These are phyloP conservation scores for Phlogophora meticulosa DNA, from an alignment of 2,888 invertebrate species.

Conservation along the genomic window DNA sequence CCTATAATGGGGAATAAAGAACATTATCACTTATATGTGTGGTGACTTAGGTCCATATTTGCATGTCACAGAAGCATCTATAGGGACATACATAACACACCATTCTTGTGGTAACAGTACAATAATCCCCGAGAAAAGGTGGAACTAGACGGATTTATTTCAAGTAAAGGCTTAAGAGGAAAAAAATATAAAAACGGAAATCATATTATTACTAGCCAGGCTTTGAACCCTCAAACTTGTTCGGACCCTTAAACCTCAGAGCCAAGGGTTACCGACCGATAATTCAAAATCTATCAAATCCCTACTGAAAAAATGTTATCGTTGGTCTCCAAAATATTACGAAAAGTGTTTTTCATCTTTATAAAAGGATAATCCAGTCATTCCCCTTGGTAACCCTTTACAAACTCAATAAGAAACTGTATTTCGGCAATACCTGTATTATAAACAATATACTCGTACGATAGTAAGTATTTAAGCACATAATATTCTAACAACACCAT, in stretches of 20 bases:
- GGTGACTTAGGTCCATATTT: neutral
- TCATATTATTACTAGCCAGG: slow-evolving; percentile 9
- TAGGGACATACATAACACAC: too few species aligned
- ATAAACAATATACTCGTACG: neutral
- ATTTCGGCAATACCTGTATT: slow-evolving; percentile 6
- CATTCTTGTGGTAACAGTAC: neutral
- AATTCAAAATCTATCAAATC: slow-evolving; percentile 41
- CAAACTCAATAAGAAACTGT: slow-evolving; percentile 10
- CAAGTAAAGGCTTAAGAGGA: neutral
- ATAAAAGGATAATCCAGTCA: slow-evolving; percentile 31
- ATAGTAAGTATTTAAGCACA: neutral
- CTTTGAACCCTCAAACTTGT: slow-evolving; percentile 19
- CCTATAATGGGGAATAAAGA: neutral
- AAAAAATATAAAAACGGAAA: slow-evolving; percentile 12
- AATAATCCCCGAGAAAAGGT: neutral
- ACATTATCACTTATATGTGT: neutral
- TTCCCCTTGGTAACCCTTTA: slow-evolving; percentile 11
- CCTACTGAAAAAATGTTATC: slow-evolving; percentile 41
- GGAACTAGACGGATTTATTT: neutral
- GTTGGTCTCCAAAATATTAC: slow-evolving; percentile 22
- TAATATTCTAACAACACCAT: neutral
- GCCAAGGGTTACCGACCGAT: slow-evolving; percentile 35
- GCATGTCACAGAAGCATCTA: neutral
- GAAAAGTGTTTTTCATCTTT: slow-evolving; percentile 27
- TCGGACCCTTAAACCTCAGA: neutral